These are phyloP conservation scores for Leptodactylus fallax DNA, from an alignment of 2,797 vertebrate genomes.

Conservation along the genomic window DNA sequence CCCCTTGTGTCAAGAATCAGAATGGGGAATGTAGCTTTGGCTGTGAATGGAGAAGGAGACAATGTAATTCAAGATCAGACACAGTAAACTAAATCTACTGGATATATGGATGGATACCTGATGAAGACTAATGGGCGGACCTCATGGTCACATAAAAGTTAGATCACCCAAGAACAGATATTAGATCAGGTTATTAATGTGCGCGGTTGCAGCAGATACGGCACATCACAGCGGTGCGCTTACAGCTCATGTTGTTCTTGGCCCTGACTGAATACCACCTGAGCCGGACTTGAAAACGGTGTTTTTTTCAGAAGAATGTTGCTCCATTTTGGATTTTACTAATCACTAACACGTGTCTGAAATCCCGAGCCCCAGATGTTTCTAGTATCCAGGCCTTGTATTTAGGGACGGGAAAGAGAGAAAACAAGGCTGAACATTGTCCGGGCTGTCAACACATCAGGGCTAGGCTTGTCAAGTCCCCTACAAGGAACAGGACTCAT, in stretches of 20 bases:
- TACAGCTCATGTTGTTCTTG: slow-evolving; percentile 44
- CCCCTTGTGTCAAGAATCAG: neutral
- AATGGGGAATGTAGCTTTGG: neutral
- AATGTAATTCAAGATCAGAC: too few species aligned
- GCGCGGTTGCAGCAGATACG: slow-evolving; percentile 1
- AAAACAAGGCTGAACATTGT: slow-evolving; percentile 61
- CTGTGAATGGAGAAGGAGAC: neutral
- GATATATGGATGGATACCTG: neutral
- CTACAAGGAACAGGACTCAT: slow-evolving; percentile 25
- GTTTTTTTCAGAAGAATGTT: slow-evolving; percentile 37
- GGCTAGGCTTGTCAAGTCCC: slow-evolving; percentile 46
- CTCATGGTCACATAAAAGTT: neutral
- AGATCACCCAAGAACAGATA: neutral
- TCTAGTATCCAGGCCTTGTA: slow-evolving; percentile 27
- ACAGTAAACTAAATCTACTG: neutral
- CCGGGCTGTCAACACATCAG: slow-evolving; percentile 58
- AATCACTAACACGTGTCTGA: slow-evolving; percentile 59
- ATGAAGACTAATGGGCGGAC: neutral
- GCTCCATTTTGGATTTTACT: slow-evolving; percentile 42
- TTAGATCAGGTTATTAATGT: neutral
- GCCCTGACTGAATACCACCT: slow-evolving; percentile 48
- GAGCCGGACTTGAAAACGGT: slow-evolving; percentile 22
- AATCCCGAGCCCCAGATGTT: slow-evolving; percentile 56
- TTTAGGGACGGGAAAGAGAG: neutral
- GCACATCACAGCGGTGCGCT: neutral